Percentiles rank a stretch among this genome's conserved stretches.
Conservation (phyloP, 2,888 invertebrate species). For the Cylloceria caligata region DNA sequence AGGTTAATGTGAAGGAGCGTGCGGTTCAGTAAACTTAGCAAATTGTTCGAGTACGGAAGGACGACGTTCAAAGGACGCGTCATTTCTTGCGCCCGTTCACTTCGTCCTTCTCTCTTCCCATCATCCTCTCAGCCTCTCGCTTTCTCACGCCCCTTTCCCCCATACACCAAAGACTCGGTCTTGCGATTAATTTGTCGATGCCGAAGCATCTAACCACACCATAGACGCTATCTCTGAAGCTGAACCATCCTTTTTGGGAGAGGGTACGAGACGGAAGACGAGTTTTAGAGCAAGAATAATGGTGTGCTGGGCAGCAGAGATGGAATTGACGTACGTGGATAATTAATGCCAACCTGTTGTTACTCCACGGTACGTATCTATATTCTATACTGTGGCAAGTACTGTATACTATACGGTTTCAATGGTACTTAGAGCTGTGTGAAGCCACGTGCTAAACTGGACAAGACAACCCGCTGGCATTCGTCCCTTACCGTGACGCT, state of each 20-base stretch:
- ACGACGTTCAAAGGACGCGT: conserved; percentile 54
- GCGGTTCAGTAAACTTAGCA: conserved; percentile 63
- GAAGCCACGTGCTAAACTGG: background rate
- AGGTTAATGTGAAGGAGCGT: background rate
- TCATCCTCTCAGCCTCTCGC: conserved; percentile 14
- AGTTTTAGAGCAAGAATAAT: conserved; percentile 44
- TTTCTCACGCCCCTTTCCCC: conserved; percentile 3
- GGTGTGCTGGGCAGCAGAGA: conserved; percentile 52
- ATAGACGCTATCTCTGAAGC: conserved; percentile 27
- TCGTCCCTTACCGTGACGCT: background rate
- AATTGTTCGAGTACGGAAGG: conserved; percentile 54
- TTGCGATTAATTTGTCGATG: conserved; percentile 66
- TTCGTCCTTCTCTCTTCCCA: conserved; percentile 27
- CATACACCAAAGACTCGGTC: conserved; percentile 45
- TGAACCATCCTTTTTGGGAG: conserved; percentile 12
- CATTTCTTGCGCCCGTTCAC: conserved; percentile 26
- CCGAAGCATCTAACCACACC: conserved; percentile 50
- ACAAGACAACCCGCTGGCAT: background rate
- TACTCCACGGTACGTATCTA: conserved; percentile 57
- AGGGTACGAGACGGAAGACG: conserved; percentile 36
- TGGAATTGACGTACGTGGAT: conserved; percentile 72
- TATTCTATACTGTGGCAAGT: conserved; percentile 23
- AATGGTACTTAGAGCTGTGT: background rate
- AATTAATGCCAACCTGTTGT: conserved; percentile 75
- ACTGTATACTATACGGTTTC: conserved; percentile 22